Percentiles rank a stretch among this genome's conserved stretches.
Evolutionary conservation across 2,113 vertebrate species (phyloP).

Genomic region (Chloroceryle aenea): DNA sequence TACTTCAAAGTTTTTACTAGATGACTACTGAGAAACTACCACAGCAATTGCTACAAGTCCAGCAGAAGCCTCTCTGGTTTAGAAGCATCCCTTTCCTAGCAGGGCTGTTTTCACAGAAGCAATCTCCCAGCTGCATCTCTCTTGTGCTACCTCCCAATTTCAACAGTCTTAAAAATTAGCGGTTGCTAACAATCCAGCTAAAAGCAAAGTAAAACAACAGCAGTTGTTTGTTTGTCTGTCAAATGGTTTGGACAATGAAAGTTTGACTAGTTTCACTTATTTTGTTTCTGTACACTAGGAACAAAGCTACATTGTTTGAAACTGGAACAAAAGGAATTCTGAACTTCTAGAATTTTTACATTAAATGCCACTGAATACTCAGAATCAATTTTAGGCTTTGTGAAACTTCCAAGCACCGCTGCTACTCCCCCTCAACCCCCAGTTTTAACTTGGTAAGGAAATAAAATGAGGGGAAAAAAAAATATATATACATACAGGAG

Average conservation of each 20-base stretch:
- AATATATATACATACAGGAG: neutral
- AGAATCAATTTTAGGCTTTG: neutral
- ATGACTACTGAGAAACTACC: neutral
- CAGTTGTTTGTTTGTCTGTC: neutral
- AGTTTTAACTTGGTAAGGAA: neutral
- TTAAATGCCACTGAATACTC: slow-evolving; percentile 16
- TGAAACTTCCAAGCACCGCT: neutral
- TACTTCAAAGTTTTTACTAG: neutral
- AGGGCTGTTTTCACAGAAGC: neutral
- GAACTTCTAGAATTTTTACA: slow-evolving; percentile 53
- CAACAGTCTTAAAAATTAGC: neutral
- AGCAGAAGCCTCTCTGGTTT: neutral
- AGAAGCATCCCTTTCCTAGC: neutral
- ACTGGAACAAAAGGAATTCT: slow-evolving; percentile 44
- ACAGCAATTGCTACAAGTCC: neutral
- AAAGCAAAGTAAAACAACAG: neutral
- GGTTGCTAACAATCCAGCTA: neutral
- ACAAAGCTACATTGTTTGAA: slow-evolving; percentile 48
- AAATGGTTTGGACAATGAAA: slow-evolving; percentile 17
- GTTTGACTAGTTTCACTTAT: slow-evolving; percentile 52
- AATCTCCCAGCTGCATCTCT: neutral
- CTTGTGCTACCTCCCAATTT: neutral
- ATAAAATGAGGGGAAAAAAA: neutral
- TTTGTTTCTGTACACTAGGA: slow-evolving; percentile 28
- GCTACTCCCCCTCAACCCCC: neutral